Conservation (phyloP, 2,113 vertebrate species). For the Leptobrachium leishanense region DNA sequence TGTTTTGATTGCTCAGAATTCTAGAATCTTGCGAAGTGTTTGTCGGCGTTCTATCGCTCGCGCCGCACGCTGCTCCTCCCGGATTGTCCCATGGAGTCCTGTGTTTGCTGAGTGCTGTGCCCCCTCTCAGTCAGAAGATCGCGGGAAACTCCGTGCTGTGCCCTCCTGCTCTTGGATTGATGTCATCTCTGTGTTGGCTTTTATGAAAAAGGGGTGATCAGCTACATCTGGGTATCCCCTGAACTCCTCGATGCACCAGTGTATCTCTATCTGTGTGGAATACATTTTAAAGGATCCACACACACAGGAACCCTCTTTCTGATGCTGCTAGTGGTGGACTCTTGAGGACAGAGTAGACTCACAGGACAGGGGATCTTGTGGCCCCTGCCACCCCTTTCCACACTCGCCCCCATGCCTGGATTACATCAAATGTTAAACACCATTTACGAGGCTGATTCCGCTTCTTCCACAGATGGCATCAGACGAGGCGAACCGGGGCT, state of each 20-base stretch:
- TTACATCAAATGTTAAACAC: slow-evolving; percentile 47
- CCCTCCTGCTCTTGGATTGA: not conserved
- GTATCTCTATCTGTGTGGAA: no score
- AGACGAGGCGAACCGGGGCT: slow-evolving; percentile 41
- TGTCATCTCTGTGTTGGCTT: not conserved
- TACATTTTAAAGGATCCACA: not conserved
- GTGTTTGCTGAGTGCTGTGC: no score
- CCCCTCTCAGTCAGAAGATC: no score
- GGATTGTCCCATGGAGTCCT: no score
- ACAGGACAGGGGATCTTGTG: slow-evolving; percentile 4
- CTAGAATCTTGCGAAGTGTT: no score
- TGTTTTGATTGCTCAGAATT: no score
- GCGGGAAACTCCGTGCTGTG: no score
- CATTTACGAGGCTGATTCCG: slow-evolving; percentile 42
- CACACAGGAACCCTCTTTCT: not conserved
- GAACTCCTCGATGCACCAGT: not conserved
- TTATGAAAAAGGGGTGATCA: not conserved
- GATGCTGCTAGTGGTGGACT: not conserved
- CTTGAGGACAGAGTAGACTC: not conserved
- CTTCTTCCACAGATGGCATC: slow-evolving; percentile 47
- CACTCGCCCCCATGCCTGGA: slow-evolving; percentile 51
- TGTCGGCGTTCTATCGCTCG: no score
- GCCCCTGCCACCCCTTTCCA: slow-evolving; percentile 26
- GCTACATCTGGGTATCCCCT: not conserved
- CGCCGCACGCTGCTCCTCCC: no score